Evolutionary conservation across 2,113 vertebrate genomes (phyloP), one percentile per base, ranked within the genome.

Genomic region (Trichomycterus rosablanca): DNA sequence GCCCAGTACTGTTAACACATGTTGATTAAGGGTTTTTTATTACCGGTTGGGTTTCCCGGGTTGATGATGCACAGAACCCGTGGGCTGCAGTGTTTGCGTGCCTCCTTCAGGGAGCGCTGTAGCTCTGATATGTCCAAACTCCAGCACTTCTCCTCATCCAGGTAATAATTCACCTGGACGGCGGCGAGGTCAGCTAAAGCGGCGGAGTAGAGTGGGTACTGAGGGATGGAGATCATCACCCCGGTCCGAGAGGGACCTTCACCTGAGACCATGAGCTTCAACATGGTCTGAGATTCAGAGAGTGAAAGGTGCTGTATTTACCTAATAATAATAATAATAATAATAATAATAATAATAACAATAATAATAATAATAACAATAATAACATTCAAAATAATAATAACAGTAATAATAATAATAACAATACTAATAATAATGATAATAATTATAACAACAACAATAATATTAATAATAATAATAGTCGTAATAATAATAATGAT

Each of bases 161-260:
- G 73, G 70, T 82, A 89, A 65, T 91, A 91, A 64, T 74, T 72
- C 55, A 91, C 72, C 63, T 89, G 89, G 12, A 82, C 79, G 0
- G 83, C 86, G 0, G 43, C 35, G 4, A 90, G 78, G 15, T 91
- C 88, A 0, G 89, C 76, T 58, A 91, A 63, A 0, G 81, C 79
- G 0, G 89, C 89, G 0, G 89, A 91, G 68, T 91, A 90, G 2
- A 91, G 83, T 0, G 89, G 89, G 71, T 90, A 91, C 80, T 91
- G 89, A 0, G 89, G 89, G 40, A 89, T 85, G 5, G 89, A 86
- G 55, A 91, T 84, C 73, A 90, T 74, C 23, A 89, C 88, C 0
- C 89, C 89, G 0, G 87, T 87, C 30, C 86, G 81, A 0, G 35
- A 24, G 1, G 0, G 0, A 0, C 88, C 88, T 50, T 83, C 71